Evolutionary conservation across 2,113 vertebrate species (phyloP).

Genomic region (Pachypanchax playfairii): DNA sequence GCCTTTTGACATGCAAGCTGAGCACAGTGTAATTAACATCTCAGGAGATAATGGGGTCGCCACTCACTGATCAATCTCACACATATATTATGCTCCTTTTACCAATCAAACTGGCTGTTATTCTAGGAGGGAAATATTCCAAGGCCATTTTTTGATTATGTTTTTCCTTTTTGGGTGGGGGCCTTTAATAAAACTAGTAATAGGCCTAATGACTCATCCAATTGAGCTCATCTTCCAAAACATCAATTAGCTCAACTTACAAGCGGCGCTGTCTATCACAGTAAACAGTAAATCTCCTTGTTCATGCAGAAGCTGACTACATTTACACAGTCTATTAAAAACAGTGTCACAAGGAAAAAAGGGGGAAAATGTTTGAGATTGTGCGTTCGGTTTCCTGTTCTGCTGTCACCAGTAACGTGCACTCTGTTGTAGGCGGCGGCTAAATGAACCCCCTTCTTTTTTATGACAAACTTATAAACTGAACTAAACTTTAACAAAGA

Average conservation of each 20-base stretch:
- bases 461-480: too few relatives aligned
- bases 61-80: conserved; percentile 83
- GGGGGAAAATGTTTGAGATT: too few relatives aligned
- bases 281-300: conserved; percentile 47
- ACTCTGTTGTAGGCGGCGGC: too few relatives aligned
- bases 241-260: conserved; percentile 54
- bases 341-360: too few relatives aligned
- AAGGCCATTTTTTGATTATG: conserved; percentile 32
- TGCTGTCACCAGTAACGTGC: too few relatives aligned
- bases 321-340: conserved; percentile 25
- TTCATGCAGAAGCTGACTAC: conserved; percentile 6
- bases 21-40: conserved; percentile 84
- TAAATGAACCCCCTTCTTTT: too few relatives aligned
- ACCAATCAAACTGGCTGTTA: conserved; percentile 70
- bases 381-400: too few relatives aligned
- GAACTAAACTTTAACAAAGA: too few relatives aligned
- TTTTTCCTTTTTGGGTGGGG: conserved; percentile 26
- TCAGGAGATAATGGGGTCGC: conserved; percentile 84
- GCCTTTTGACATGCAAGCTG: conserved; percentile 83
- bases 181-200: conserved; percentile 68
- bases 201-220: conserved; percentile 66
- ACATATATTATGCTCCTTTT: conserved; percentile 81
- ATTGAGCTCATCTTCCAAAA: conserved; percentile 65
- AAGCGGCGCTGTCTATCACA: conserved; percentile 21
- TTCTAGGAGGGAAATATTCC: conserved; percentile 55